phyloP scores from a whole-genome alignment of 2,797 vertebrate species.

The Falco rusticolus region DNA sequence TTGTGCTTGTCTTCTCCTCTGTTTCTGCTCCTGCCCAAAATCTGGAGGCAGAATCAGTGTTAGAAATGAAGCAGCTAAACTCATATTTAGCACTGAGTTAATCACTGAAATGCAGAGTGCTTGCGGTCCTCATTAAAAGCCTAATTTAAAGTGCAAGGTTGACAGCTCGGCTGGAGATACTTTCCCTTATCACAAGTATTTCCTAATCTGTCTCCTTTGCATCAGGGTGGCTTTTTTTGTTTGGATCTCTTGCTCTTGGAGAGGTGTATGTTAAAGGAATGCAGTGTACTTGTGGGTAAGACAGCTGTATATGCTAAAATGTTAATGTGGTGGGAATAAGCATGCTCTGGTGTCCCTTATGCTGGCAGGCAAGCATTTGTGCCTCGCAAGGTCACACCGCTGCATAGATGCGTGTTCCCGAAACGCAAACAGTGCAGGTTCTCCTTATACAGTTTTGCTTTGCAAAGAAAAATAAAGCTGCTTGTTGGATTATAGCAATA shows the following conservation, averaged over 20 bases:
- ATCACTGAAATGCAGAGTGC: neutral
- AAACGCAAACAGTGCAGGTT: neutral
- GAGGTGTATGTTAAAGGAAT: neutral
- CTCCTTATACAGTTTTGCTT: neutral
- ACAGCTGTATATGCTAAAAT: neutral
- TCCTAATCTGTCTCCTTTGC: neutral
- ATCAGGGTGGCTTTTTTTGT: fast-evolving
- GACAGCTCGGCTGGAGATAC: constrained; percentile 1
- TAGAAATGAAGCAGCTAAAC: neutral
- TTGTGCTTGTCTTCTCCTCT: neutral
- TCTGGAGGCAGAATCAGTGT: neutral
- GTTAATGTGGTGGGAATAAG: neutral
- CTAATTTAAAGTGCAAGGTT: constrained; percentile 32
- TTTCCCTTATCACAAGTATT: neutral
- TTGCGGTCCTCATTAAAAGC: neutral
- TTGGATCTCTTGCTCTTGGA: neutral
- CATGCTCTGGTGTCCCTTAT: neutral
- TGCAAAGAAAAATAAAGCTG: neutral
- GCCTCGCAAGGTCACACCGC: neutral
- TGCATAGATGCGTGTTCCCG: fast-evolving
- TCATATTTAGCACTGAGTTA: neutral
- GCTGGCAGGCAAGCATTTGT: neutral
- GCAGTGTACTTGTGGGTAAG: neutral
- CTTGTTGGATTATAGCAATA: neutral
- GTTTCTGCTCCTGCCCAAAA: neutral